A percentile compares a stretch with the other conserved stretches of the same genome.
These are phyloP conservation scores for Tipula helvola DNA, from an alignment of 2,888 invertebrate species.

Conservation along the genomic window DNA sequence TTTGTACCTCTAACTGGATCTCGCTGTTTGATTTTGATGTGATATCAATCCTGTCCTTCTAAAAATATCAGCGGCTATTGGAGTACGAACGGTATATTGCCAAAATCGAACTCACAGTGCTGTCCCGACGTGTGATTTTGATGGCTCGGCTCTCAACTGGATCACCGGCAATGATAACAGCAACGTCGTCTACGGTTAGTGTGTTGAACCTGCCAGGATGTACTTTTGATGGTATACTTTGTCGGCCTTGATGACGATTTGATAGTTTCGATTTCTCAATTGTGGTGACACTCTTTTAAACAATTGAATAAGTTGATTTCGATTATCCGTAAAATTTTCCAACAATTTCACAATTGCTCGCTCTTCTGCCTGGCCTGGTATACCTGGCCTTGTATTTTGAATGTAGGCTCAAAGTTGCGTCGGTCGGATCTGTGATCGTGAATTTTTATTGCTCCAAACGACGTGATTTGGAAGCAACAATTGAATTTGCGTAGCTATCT, in stretches of 20 bases:
- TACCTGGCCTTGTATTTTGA: slow-evolving; percentile 10
- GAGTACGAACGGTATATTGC: slow-evolving; percentile 14
- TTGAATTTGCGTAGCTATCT: slow-evolving; percentile 13
- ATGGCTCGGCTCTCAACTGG: too few species aligned
- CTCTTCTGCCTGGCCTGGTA: too few species aligned
- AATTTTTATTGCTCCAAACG: too few species aligned
- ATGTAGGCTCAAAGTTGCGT: too few species aligned
- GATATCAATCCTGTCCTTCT: slow-evolving; percentile 20
- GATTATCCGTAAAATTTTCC: too few species aligned
- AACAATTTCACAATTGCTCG: too few species aligned
- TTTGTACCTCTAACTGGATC: slow-evolving; percentile 6
- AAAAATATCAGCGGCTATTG: slow-evolving; percentile 22
- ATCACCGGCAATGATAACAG: background rate
- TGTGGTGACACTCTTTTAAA: background rate
- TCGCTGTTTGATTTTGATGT: slow-evolving; percentile 16
- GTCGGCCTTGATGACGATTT: too few species aligned
- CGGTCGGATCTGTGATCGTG: background rate
- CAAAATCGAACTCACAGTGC: slow-evolving; percentile 7
- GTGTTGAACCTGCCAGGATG: background rate
- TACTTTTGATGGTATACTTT: background rate
- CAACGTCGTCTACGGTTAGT: background rate
- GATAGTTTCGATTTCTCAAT: background rate
- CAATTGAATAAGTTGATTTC: too few species aligned
- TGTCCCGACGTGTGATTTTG: slow-evolving; percentile 7
- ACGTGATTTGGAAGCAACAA: slow-evolving; percentile 13